These are phyloP conservation scores for Zaprionus vittiger DNA, from an alignment of 1,140 invertebrate genomes.

Conservation along the genomic window DNA sequence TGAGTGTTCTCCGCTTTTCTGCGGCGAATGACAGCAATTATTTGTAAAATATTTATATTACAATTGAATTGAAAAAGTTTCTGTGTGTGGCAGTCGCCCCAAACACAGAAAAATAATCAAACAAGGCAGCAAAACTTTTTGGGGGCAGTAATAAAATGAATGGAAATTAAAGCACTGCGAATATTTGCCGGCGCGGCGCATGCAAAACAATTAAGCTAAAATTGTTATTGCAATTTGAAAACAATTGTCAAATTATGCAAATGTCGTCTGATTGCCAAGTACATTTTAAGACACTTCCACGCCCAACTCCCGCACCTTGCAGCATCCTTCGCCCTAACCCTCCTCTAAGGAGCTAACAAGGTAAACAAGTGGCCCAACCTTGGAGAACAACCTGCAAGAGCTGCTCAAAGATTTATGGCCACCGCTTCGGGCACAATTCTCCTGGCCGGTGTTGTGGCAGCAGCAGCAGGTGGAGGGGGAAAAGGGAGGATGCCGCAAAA, in stretches of 20 bases:
- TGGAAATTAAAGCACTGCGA: slow-evolving; percentile 72
- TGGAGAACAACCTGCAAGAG: slow-evolving; percentile 40
- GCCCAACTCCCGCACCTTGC: background rate
- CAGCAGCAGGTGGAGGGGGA: background rate
- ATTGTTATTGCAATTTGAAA: slow-evolving; percentile 84
- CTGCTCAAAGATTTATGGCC: slow-evolving; percentile 77
- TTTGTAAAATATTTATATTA: slow-evolving; percentile 83
- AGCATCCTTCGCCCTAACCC: background rate
- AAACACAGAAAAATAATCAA: slow-evolving; percentile 21
- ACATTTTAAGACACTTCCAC: slow-evolving; percentile 56
- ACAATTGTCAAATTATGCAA: slow-evolving; percentile 84
- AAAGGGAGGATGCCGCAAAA: slow-evolving; percentile 38
- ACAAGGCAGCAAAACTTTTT: slow-evolving; percentile 56
- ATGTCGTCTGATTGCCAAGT: slow-evolving; percentile 77
- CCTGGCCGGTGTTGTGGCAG: background rate
- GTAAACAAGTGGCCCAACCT: slow-evolving; percentile 57
- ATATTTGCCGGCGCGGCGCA: slow-evolving; percentile 64
- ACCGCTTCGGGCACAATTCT: slow-evolving; percentile 38
- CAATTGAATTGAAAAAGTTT: slow-evolving; percentile 83
- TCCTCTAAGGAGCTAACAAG: slow-evolving; percentile 56
- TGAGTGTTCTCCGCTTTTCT: slow-evolving; percentile 1
- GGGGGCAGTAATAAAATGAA: slow-evolving; percentile 75
- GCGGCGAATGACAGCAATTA: slow-evolving; percentile 63
- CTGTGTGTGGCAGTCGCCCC: slow-evolving; percentile 63
- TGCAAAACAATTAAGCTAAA: slow-evolving; percentile 83